A percentile compares a stretch with the other conserved stretches of the same genome.
Evolutionary conservation across 2,113 vertebrate species (phyloP).

Genomic region (Mellivora capensis): DNA sequence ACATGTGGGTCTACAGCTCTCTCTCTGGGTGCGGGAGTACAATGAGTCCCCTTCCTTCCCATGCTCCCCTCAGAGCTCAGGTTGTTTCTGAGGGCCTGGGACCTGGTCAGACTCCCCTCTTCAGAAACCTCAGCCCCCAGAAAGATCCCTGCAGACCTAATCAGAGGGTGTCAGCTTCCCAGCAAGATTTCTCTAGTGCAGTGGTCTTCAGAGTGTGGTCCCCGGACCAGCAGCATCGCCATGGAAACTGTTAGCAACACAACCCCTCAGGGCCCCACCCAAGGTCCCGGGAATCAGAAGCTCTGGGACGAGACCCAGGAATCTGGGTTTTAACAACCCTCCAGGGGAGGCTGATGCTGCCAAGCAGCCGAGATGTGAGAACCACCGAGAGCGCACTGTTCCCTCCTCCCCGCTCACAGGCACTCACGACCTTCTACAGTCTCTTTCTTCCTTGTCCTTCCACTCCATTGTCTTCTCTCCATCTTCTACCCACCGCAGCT

Average conservation of each 20-base stretch:
- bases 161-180: not conserved
- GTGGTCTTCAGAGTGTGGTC: not conserved
- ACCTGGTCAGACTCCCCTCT: not conserved
- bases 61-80: accelerated
- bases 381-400: accelerated
- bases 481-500: not conserved
- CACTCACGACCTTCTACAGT: not conserved
- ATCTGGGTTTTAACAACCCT: not conserved
- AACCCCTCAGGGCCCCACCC: not conserved
- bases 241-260: not conserved
- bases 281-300: not conserved
- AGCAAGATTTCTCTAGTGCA: not conserved
- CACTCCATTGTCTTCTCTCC: not conserved
- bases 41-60: accelerated
- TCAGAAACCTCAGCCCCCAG: not conserved
- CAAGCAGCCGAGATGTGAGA: accelerated
- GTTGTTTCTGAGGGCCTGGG: not conserved
- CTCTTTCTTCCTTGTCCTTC: not conserved
- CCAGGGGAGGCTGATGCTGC: not conserved
- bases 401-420: not conserved
- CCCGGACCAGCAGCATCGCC: not conserved
- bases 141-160: not conserved
- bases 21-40: not conserved
- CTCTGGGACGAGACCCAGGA: not conserved
- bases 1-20: not conserved